Evolutionary conservation across 2,113 vertebrate species (phyloP).

Genomic region (Sporophila hypoxantha): DNA sequence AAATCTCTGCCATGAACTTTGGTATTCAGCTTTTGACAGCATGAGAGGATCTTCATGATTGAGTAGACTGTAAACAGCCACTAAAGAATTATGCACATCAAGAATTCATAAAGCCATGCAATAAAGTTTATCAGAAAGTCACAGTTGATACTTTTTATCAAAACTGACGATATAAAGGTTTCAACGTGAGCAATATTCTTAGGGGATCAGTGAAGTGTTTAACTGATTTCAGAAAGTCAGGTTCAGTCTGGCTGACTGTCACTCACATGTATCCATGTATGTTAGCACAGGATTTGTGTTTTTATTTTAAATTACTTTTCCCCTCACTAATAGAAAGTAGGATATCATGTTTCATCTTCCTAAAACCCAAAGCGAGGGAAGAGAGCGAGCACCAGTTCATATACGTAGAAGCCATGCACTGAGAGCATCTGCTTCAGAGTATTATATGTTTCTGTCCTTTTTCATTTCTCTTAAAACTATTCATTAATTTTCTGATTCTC

Average conservation of each 20-base stretch:
- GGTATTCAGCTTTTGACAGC: neutral
- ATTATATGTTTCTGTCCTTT: neutral
- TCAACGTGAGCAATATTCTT: neutral
- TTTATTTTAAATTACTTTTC: conserved; percentile 28
- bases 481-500: conserved; percentile 44
- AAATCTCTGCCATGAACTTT: neutral
- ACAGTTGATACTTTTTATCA: neutral
- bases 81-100: neutral
- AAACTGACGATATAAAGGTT: neutral
- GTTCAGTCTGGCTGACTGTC: neutral
- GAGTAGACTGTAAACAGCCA: neutral
- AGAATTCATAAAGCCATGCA: conserved; percentile 9
- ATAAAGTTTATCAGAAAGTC: conserved; percentile 17
- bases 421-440: neutral
- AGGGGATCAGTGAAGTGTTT: neutral
- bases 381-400: neutral
- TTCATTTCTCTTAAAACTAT: conserved; percentile 43
- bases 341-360: neutral
- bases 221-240: neutral
- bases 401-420: neutral
- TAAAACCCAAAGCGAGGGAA: neutral
- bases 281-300: neutral
- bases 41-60: neutral
- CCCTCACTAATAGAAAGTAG: neutral
- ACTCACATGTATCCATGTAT: neutral